phyloP scores from a whole-genome alignment of 1,140 invertebrate species.

The Odontomachus brunneus region DNA sequence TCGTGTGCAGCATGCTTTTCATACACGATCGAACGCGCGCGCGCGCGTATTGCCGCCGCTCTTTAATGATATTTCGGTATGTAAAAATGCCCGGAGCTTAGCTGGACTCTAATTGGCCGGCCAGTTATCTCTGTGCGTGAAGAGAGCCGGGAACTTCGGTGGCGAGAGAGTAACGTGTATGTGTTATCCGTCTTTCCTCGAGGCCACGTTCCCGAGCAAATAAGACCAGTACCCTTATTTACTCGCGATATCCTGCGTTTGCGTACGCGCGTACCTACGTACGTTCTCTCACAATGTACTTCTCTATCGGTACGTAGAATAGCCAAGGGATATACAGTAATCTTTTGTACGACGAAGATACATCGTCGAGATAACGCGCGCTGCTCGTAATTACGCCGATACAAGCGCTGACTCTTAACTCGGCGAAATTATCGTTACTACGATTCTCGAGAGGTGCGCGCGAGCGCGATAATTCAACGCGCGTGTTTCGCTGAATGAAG shows the following conservation, averaged over 20 bases:
- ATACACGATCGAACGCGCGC: not conserved
- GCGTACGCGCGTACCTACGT: slow-evolving; percentile 3
- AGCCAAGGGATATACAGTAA: slow-evolving; percentile 42
- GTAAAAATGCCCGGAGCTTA: slow-evolving; percentile 21
- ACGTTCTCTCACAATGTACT: slow-evolving; percentile 35
- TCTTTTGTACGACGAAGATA: slow-evolving; percentile 37
- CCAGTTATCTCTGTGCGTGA: slow-evolving; percentile 3
- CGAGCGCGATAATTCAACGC: not conserved
- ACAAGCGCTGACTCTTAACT: slow-evolving; percentile 17
- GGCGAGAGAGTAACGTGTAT: slow-evolving; percentile 32
- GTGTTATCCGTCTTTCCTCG: slow-evolving; percentile 45
- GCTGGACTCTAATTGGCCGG: slow-evolving; percentile 57
- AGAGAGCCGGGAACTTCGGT: slow-evolving; percentile 26
- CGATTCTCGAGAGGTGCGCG: not conserved
- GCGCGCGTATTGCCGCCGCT: slow-evolving; percentile 9
- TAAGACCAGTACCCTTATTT: slow-evolving; percentile 55
- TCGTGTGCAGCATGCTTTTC: slow-evolving; percentile 46
- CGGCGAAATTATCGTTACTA: slow-evolving; percentile 16
- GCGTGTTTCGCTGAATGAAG: not conserved
- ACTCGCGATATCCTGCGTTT: slow-evolving; percentile 45
- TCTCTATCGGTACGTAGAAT: slow-evolving; percentile 35
- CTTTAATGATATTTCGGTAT: slow-evolving; percentile 66
- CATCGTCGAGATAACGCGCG: slow-evolving; percentile 36
- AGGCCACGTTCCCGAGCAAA: slow-evolving; percentile 51
- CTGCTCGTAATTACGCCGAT: slow-evolving; percentile 31